phyloP scores from a whole-genome alignment of 2,888 invertebrate species.

The Dryomyza anilis region DNA sequence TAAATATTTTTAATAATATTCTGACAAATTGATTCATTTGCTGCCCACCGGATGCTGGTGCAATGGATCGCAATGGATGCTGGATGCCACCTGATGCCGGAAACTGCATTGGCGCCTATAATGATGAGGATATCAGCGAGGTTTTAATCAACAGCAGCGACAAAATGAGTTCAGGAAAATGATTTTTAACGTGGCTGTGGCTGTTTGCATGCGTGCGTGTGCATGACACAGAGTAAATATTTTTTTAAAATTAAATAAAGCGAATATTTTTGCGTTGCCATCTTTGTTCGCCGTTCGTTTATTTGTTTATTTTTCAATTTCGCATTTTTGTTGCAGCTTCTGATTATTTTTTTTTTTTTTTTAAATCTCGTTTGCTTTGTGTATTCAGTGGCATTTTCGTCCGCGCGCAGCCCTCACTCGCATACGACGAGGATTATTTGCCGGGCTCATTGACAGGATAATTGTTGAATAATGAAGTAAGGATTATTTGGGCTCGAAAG shows the following conservation, averaged over 20 bases:
- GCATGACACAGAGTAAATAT: background rate
- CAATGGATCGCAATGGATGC: background rate
- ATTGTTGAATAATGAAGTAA: slow-evolving; percentile 26
- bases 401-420: background rate
- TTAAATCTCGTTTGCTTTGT: background rate
- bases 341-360: background rate
- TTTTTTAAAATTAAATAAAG: background rate
- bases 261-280: background rate
- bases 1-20: too few relatives aligned
- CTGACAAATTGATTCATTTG: slow-evolving; percentile 9
- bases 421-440: slow-evolving; percentile 9
- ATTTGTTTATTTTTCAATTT: background rate
- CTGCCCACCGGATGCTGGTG: too few relatives aligned
- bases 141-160: slow-evolving; percentile 10
- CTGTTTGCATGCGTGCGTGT: background rate
- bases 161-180: slow-evolving; percentile 6
- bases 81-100: background rate
- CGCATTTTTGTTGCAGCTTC: background rate
- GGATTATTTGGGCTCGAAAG: slow-evolving; percentile 12
- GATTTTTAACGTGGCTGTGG: background rate
- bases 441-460: slow-evolving; percentile 9
- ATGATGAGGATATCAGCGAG: background rate
- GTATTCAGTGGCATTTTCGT: background rate
- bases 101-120: background rate
- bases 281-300: background rate